Base-by-base conservation (phyloP, 2,797 vertebrate genomes). In the Thaleichthys pacificus region DNA sequence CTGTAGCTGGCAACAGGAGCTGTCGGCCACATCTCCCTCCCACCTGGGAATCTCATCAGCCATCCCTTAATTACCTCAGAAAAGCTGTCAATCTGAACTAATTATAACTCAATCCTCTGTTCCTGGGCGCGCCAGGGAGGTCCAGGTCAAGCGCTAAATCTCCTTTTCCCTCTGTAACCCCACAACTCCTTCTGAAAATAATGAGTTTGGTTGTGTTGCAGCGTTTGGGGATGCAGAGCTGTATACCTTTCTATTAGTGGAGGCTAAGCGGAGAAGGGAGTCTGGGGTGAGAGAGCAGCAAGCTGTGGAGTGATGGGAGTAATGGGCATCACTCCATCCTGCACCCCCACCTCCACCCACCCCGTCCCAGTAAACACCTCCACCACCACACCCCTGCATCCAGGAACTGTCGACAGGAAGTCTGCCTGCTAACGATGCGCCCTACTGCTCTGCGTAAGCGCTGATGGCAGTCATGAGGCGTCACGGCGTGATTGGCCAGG, bases 1-100 rank as follows among this genome's bases (percentile, higher is more conserved):
- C 90, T 89, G 82, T 68, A 66, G 77, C 77, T 78, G 80, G 77
- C 26, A 32, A 80, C 78, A 77, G 60, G 72, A 72, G 64, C 78
- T 86, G 86, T 82, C 82, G 71, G 62, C 64, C 79, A 12, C 77
- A 62, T 19, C 77, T 77, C 49, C 35, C 68, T 70, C 74, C 80
- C 84, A 90, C 90, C 87, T 87, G 82, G 78, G 89, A 86, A 80
- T 86, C 84, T 84, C 84, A 87, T 87, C 86, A 88, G 84, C 77
- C 80, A 70, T 77, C 74, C 73, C 81, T 83, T 92, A 91, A 92
- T 92, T 91, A 92, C 89, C 83, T 88, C 81, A 89, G 90, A 91
- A 86, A 85, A 78, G 76, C 87, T 86, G 89, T 91, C 91, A 91
- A 51, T 93, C 89, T 88, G 71, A 51, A 26, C 84, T 91, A 90